Evolutionary conservation across 2,113 vertebrate genomes (phyloP).

Genomic region (Gymnorhina tibicen): DNA sequence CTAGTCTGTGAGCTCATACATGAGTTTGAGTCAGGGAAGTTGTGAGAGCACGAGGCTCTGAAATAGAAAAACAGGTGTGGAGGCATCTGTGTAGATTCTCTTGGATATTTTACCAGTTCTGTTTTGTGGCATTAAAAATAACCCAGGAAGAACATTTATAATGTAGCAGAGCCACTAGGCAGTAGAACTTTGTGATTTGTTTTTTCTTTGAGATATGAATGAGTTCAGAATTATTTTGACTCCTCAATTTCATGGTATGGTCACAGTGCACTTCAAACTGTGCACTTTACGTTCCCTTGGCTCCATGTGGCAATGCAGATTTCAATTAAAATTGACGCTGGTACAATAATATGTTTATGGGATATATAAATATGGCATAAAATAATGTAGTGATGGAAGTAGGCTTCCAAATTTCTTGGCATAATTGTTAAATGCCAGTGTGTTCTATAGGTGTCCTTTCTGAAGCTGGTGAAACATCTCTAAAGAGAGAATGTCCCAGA

Average conservation of each 20-base stretch:
- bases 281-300: not conserved
- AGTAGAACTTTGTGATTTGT: not conserved
- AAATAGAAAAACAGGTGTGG: not conserved
- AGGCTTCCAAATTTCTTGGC: slow-evolving; percentile 54
- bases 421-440: slow-evolving; percentile 63
- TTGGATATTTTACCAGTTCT: not conserved
- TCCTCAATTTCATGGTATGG: not conserved
- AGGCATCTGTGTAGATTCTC: not conserved
- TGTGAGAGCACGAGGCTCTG: not conserved
- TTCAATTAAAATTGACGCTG: not conserved
- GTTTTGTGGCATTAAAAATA: not conserved
- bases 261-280: not conserved
- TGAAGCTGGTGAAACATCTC: slow-evolving; percentile 58
- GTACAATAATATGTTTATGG: slow-evolving; percentile 1
- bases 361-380: not conserved
- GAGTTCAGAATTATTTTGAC: not conserved
- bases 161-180: not conserved
- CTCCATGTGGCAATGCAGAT: not conserved
- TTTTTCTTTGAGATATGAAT: not conserved
- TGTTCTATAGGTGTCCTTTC: slow-evolving; percentile 64
- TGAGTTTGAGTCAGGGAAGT: not conserved
- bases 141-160: not conserved
- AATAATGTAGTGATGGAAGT: not conserved
- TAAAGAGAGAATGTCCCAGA: slow-evolving; percentile 63
- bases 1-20: not conserved